phyloP scores from a whole-genome alignment of 2,113 vertebrate species.

The Blennius ocellaris region DNA sequence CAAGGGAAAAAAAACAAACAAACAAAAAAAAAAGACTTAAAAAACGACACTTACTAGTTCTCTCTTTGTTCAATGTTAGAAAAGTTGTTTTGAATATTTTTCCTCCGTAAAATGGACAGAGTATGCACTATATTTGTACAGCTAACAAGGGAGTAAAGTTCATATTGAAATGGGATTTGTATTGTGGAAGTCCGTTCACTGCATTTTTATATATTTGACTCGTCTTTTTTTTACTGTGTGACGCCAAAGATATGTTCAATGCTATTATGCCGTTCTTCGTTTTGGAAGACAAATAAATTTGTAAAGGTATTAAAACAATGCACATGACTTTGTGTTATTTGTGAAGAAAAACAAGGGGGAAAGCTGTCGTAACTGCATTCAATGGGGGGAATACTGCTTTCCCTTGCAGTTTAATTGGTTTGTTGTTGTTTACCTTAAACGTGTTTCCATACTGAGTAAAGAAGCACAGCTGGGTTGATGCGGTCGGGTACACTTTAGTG shows the following conservation, averaged over 20 bases:
- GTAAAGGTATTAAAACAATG: slow-evolving; percentile 75
- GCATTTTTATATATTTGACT: slow-evolving; percentile 89
- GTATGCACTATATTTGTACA: slow-evolving; percentile 95
- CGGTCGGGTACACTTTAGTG: too few species aligned
- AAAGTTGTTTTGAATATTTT: slow-evolving; percentile 80
- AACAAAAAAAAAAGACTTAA: slow-evolving; percentile 75
- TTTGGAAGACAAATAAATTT: slow-evolving; percentile 93
- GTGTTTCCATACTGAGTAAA: too few species aligned
- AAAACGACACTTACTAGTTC: slow-evolving; percentile 73
- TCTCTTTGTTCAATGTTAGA: slow-evolving; percentile 72
- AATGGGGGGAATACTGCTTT: too few species aligned
- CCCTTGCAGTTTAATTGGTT: neutral
- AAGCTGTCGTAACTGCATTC: too few species aligned
- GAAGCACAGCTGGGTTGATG: too few species aligned
- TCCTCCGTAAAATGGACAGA: slow-evolving; percentile 83
- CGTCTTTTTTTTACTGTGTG: slow-evolving; percentile 85
- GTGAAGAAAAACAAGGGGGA: neutral
- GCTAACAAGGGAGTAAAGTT: slow-evolving; percentile 91
- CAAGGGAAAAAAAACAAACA: neutral
- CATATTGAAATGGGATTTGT: slow-evolving; percentile 98
- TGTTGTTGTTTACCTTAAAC: too few species aligned
- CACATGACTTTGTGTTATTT: slow-evolving; percentile 20
- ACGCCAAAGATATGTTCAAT: slow-evolving; percentile 94
- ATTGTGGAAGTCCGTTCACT: slow-evolving; percentile 90
- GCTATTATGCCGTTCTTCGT: slow-evolving; percentile 90